Conservation (phyloP, 2,113 vertebrate genomes). For the Platichthys flesus region DNA sequence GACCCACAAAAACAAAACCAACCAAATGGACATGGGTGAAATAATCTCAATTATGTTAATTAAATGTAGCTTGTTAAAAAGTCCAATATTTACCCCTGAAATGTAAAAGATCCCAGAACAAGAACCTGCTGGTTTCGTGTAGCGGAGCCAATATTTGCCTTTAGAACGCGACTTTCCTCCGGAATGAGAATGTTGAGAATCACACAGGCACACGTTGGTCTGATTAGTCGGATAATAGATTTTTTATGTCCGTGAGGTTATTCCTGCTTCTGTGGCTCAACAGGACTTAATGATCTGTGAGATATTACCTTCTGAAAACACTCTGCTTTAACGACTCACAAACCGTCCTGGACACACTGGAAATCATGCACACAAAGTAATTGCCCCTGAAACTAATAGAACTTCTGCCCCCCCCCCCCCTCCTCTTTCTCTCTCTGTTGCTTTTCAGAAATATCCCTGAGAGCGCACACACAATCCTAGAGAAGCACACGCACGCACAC, state of each 20-base stretch:
- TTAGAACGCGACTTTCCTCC: not conserved
- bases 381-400: slow-evolving; percentile 51
- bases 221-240: slow-evolving; percentile 30
- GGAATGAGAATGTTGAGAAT: not conserved
- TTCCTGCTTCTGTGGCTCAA: slow-evolving; percentile 27
- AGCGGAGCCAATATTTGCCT: slow-evolving; percentile 12
- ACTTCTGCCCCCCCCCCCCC: slow-evolving; percentile 16
- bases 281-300: slow-evolving; percentile 29
- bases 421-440: slow-evolving; percentile 34
- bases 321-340: slow-evolving; percentile 38
- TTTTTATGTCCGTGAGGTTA: slow-evolving; percentile 22
- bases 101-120: too few relatives aligned
- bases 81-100: too few relatives aligned
- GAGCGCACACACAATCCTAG: slow-evolving; percentile 37
- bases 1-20: too few relatives aligned
- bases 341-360: too few relatives aligned
- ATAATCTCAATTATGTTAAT: too few relatives aligned
- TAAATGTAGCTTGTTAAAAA: too few relatives aligned
- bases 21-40: too few relatives aligned
- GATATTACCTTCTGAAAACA: slow-evolving; percentile 30
- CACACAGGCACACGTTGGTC: not conserved
- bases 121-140: too few relatives aligned
- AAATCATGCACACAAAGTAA: slow-evolving; percentile 7
- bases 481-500: slow-evolving; percentile 4
- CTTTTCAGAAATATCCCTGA: slow-evolving; percentile 68